Evolutionary conservation across 1,140 invertebrate species (phyloP).

Genomic region (Drosophila nigrodunni): DNA sequence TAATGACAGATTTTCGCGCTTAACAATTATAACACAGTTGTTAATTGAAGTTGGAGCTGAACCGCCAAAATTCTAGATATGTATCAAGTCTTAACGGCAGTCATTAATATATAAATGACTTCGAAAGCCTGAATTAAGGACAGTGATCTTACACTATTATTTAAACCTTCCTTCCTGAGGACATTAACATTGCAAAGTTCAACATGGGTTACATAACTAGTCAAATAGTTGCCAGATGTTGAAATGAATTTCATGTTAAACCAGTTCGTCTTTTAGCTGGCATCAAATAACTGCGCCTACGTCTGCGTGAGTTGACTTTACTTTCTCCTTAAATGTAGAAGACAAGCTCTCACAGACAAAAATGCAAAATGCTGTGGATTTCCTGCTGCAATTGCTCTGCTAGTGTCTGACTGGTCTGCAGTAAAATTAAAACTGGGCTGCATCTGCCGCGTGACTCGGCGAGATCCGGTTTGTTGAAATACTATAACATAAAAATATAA

Average conservation of each 20-base stretch:
- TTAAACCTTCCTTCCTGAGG: slow-evolving; percentile 36
- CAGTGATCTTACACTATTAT: slow-evolving; percentile 27
- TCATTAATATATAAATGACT: background rate
- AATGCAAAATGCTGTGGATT: slow-evolving; percentile 58
- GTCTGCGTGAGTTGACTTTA: slow-evolving; percentile 52
- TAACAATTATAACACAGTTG: background rate
- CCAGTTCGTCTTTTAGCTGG: slow-evolving; percentile 50
- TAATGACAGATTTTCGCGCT: too few relatives aligned
- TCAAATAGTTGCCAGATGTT: slow-evolving; percentile 40
- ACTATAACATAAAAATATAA: slow-evolving; percentile 74
- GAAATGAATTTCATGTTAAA: slow-evolving; percentile 64
- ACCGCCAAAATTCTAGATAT: too few relatives aligned
- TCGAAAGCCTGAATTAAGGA: background rate
- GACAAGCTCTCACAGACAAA: slow-evolving; percentile 46
- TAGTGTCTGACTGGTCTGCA: slow-evolving; percentile 5
- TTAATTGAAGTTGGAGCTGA: background rate
- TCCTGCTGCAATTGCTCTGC: slow-evolving; percentile 56
- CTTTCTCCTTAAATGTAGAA: slow-evolving; percentile 81
- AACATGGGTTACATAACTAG: slow-evolving; percentile 63
- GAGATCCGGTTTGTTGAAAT: slow-evolving; percentile 65
- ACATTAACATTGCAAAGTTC: slow-evolving; percentile 79
- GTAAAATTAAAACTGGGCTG: slow-evolving; percentile 41
- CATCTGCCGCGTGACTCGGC: slow-evolving; percentile 76
- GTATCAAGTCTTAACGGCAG: background rate
- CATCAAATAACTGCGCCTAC: slow-evolving; percentile 31